Percentiles rank a stretch among this genome's conserved stretches.
phyloP scores from a whole-genome alignment of 2,113 vertebrate genomes.

The Limanda limanda region DNA sequence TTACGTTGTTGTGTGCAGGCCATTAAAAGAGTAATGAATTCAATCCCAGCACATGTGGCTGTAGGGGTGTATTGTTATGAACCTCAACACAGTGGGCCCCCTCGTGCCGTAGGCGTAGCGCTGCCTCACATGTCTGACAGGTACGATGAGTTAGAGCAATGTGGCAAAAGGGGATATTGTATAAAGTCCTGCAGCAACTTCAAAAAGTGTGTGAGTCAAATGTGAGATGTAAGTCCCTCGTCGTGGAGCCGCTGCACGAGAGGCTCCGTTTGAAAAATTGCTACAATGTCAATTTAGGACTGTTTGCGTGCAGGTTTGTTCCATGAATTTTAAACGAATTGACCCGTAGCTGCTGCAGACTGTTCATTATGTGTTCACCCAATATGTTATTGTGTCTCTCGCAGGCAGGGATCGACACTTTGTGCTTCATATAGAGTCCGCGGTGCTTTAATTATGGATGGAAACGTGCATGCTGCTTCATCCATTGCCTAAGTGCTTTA shows the following conservation, averaged over 20 bases:
- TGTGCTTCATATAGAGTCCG: neutral
- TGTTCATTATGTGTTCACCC: neutral
- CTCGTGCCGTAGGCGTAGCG: neutral
- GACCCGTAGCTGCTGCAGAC: neutral
- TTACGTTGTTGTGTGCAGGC: slow-evolving; percentile 31
- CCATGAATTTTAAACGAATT: slow-evolving; percentile 7
- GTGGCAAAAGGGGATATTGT: neutral
- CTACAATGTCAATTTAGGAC: neutral
- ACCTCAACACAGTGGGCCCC: slow-evolving; percentile 38
- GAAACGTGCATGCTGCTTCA: neutral
- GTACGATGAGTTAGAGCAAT: neutral
- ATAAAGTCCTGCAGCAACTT: slow-evolving; percentile 13
- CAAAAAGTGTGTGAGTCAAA: neutral
- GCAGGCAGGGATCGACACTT: neutral
- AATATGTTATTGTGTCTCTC: neutral
- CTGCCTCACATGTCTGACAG: slow-evolving; percentile 25
- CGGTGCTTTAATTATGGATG: slow-evolving; percentile 9
- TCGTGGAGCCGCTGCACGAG: neutral
- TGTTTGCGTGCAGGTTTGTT: neutral
- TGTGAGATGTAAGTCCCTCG: neutral
- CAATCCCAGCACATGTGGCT: neutral
- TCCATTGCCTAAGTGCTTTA: slow-evolving; percentile 25
- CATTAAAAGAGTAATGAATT: slow-evolving; percentile 39
- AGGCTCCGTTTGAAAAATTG: neutral
- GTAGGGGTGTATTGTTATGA: slow-evolving; percentile 28